These are phyloP conservation scores for Pungitius pungitius DNA, from an alignment of 2,113 vertebrate genomes.

Conservation along the genomic window DNA sequence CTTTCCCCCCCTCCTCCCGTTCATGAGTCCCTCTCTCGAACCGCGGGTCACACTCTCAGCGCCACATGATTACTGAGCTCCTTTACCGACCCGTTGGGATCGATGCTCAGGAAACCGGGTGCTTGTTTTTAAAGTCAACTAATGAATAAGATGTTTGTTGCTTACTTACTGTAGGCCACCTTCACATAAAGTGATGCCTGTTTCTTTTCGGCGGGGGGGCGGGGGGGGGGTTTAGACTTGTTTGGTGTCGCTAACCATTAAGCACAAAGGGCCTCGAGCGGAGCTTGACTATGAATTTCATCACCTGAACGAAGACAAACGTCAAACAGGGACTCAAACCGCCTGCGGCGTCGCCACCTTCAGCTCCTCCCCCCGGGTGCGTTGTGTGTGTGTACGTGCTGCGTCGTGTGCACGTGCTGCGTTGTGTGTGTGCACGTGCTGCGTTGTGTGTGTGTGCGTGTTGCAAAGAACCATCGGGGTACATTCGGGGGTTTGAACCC, in stretches of 20 bases:
- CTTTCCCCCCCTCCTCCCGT: too few species aligned
- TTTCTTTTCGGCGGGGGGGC: too few species aligned
- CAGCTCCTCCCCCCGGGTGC: not conserved
- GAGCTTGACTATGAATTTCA: not conserved
- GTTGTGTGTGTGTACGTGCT: too few species aligned
- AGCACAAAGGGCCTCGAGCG: not conserved
- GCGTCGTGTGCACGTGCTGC: too few species aligned
- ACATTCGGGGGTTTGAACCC: not conserved
- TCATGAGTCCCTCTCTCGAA: constrained; percentile 10
- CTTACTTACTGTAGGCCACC: not conserved
- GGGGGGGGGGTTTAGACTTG: too few species aligned
- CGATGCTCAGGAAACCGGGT: constrained; percentile 42
- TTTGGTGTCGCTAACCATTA: too few species aligned
- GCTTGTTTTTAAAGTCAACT: not conserved
- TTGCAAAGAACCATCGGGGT: not conserved
- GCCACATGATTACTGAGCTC: constrained; percentile 20
- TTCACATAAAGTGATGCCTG: not conserved
- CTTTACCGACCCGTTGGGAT: constrained; percentile 34
- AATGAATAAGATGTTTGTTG: not conserved
- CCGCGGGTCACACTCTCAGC: too few species aligned
- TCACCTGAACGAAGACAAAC: constrained; percentile 29
- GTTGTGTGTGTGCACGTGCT: not conserved
- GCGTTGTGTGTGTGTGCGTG: not conserved
- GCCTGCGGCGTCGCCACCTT: constrained; percentile 24
- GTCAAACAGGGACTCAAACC: constrained; percentile 21